Evolutionary conservation across 2,113 vertebrate species (phyloP), one percentile per base, ranked within the genome.

Genomic region (Papio anubis): DNA sequence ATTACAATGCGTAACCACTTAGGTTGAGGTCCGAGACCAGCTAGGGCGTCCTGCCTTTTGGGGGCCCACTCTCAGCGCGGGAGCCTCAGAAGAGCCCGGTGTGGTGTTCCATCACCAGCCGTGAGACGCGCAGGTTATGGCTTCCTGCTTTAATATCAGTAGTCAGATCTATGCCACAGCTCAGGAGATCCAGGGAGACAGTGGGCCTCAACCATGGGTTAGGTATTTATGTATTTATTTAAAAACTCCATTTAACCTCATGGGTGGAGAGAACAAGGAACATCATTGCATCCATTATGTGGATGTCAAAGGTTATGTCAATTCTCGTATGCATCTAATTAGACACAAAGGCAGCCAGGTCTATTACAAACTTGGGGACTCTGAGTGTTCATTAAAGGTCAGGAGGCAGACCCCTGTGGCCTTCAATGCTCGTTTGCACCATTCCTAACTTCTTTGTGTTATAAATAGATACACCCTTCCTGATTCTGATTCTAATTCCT

Each of bases 221-320:
- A 57, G 59, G 87, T 80, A 45, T 78, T 96, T 93, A 52, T 86
- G 88, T 93, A 57, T 88, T 94, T 93, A 72, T 66, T 78, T 48
- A 55, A 66, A 92, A 61, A 87, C 61, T 90, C 30, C 57, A 13
- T 57, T 55, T 88, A 93, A 57, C 90, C 83, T 93, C 75, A 7
- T 0, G n/a, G 87, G 75, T 75, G 45, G 95, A 83, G 84, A 45
- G 79, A 91, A 93, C 72, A 78, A 75, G 59, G 70, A 82, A 55
- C 59, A 61, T 95, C 81, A 68, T 18, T 8, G 38, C 64, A 48
- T 83, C 79, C 97, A 84, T 96, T 86, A 93, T 48, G 4, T 38
- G 82, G 64, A 66, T 94, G 95, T 93, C 97, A 93, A 80, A 87
- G 97, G 97, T 84, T 72, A 84, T n/a, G 79, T 92, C 95, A 96